Conservation (phyloP, 2,888 invertebrate genomes). For the Ichneumon xanthorius region DNA sequence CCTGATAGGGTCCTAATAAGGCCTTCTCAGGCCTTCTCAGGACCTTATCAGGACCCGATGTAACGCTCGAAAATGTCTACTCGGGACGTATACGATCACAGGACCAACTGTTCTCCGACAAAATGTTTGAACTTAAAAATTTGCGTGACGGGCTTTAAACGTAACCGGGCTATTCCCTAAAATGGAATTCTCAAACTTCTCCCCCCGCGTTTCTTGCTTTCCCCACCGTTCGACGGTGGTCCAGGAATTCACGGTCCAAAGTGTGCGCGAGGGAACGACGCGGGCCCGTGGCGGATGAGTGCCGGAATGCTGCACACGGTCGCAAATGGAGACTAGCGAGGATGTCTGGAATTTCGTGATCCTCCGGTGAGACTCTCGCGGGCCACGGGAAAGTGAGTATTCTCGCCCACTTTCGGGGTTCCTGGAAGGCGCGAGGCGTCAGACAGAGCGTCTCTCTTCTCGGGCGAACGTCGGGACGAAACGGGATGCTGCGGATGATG, state of each 20-base stretch:
- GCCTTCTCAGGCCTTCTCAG: no score
- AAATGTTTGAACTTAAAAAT: background rate
- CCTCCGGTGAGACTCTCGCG: slow-evolving; percentile 8
- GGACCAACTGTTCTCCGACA: background rate
- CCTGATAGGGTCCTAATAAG: no score
- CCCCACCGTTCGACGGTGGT: background rate
- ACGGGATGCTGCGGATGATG: background rate
- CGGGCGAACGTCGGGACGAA: background rate
- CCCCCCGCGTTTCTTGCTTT: background rate
- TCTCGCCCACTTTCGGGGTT: slow-evolving; percentile 21
- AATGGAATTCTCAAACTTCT: slow-evolving; percentile 28
- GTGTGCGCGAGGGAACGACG: background rate
- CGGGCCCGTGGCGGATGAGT: slow-evolving; percentile 16
- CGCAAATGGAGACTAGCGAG: background rate
- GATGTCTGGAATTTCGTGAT: slow-evolving; percentile 44
- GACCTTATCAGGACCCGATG: no score
- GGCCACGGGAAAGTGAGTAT: background rate
- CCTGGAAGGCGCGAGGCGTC: slow-evolving; percentile 25
- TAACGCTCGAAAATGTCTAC: no score
- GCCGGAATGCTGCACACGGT: slow-evolving; percentile 34
- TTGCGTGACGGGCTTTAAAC: background rate
- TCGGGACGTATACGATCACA: background rate
- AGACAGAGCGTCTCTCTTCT: slow-evolving; percentile 54
- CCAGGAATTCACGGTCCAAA: slow-evolving; percentile 25
- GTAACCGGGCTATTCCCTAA: background rate